Evolutionary conservation across 2,797 vertebrate species (phyloP).

Genomic region (Falco naumanni): DNA sequence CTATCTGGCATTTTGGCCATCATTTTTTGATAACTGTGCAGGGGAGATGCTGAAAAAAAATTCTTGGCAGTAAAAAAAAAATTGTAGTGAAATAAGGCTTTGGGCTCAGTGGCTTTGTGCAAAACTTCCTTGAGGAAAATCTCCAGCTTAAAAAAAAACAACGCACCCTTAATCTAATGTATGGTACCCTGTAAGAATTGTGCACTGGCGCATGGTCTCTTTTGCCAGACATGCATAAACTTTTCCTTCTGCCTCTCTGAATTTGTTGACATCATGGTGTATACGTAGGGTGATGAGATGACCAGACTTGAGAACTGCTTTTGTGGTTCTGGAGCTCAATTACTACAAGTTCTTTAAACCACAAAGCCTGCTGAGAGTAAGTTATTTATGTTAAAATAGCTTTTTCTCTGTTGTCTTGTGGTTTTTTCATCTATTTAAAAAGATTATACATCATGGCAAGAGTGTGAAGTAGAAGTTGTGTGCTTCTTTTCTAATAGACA

Average conservation of each 20-base stretch:
- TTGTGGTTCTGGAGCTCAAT: conserved; percentile 14
- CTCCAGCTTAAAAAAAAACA: neutral
- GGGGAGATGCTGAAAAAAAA: neutral
- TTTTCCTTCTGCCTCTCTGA: neutral
- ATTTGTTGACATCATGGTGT: neutral
- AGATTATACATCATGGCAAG: neutral
- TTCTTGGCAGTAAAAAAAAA: neutral
- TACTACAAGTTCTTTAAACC: neutral
- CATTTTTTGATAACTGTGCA: neutral
- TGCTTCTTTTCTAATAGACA: neutral
- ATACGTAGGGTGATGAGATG: neutral
- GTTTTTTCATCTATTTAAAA: neutral
- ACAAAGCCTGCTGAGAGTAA: neutral
- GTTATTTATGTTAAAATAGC: conserved; percentile 9
- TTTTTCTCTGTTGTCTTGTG: neutral
- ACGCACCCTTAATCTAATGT: neutral
- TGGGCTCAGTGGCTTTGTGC: neutral
- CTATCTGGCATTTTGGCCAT: neutral
- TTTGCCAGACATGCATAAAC: neutral
- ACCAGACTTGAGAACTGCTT: neutral
- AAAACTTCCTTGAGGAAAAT: neutral
- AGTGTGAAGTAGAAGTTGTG: neutral
- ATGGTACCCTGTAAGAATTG: neutral
- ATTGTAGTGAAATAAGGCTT: neutral
- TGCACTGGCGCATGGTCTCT: neutral